These are phyloP conservation scores for Monochamus alternatus DNA, from an alignment of 2,888 invertebrate species.

Conservation along the genomic window DNA sequence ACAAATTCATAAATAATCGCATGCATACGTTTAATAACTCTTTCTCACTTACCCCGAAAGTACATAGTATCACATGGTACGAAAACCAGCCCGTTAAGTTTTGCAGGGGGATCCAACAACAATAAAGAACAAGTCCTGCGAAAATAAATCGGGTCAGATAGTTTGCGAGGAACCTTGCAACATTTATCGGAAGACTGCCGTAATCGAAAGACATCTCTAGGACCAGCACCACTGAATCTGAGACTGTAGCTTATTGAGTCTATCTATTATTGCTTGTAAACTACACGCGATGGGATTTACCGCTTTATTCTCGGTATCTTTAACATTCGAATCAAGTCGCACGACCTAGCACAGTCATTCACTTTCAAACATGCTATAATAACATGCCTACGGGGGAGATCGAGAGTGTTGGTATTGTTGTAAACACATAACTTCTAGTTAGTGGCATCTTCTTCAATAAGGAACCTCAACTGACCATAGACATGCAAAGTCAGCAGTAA, in stretches of 20 bases:
- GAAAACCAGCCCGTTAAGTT: slow-evolving; percentile 62
- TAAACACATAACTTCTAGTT: too few species aligned
- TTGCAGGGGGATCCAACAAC: slow-evolving; percentile 58
- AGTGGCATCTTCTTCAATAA: too few species aligned
- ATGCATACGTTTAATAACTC: too few species aligned
- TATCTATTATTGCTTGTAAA: slow-evolving; percentile 1
- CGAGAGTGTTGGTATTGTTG: background rate
- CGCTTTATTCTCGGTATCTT: slow-evolving; percentile 1
- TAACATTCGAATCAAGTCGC: background rate
- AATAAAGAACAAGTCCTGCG: slow-evolving; percentile 56
- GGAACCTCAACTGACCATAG: too few species aligned
- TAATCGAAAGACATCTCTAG: slow-evolving; percentile 13
- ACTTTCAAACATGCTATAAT: background rate
- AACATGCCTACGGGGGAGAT: background rate
- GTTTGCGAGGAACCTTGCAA: slow-evolving; percentile 57
- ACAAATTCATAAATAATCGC: too few species aligned
- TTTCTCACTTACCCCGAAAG: slow-evolving; percentile 64
- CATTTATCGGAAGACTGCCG: slow-evolving; percentile 41
- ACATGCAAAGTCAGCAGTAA: too few species aligned
- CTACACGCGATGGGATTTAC: slow-evolving; percentile 19
- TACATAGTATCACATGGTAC: slow-evolving; percentile 66
- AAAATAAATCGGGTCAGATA: slow-evolving; percentile 55
- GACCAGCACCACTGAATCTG: background rate
- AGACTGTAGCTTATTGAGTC: background rate
- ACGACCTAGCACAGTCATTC: background rate